Base-by-base conservation (phyloP, 2,113 vertebrate genomes). In the Myrmecophaga tridactyla region DNA sequence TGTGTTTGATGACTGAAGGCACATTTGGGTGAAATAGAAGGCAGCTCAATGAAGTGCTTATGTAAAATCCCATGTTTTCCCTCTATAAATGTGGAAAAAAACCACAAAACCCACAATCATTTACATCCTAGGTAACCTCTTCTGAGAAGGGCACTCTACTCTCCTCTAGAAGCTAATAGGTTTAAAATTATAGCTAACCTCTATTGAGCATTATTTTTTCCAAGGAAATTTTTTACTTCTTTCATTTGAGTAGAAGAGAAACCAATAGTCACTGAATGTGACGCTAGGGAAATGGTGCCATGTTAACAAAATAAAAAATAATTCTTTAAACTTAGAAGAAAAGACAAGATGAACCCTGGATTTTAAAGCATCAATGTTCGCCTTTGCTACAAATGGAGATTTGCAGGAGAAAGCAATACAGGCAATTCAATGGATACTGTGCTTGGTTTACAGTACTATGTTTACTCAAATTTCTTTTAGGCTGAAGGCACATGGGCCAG, bases 401-500 rank as follows among this genome's bases (percentile, higher is more conserved):
- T 90, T 78, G 14, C 23, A 94, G 83, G 62, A 94, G 36, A 86
- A 95, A 83, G 88, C 77, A 89, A 81, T 82, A 84, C 21, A 86
- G 78, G 72, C 63, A 65, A 82, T 92, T 92, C 77, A 82, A 1
- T 80, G 86, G 48, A 83, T 69, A 51, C 58, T 25, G 31, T 0
- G 13, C 39, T 62, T 91, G 77, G 88, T 86, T 96, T 92, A 95
- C n/a, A 75, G 86, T 7, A 7, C 88, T 93, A 25, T 48, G 69
- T 70, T 96, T 69, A 56, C 85, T 95, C 82, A 76, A 18, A 92
- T 96, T 96, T 94, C 97, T 97, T 92, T 91, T 89, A 96, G 96
- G 83, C 46, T 94, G 80, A 53, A 85, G 95, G 86, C 88, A 94
- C 94, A 96, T 87, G 92, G 95, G 94, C 97, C 90, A 96, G 90